Percentiles rank a stretch among this genome's conserved stretches.
Conservation (phyloP, 2,113 vertebrate species). For the Bungarus multicinctus region DNA sequence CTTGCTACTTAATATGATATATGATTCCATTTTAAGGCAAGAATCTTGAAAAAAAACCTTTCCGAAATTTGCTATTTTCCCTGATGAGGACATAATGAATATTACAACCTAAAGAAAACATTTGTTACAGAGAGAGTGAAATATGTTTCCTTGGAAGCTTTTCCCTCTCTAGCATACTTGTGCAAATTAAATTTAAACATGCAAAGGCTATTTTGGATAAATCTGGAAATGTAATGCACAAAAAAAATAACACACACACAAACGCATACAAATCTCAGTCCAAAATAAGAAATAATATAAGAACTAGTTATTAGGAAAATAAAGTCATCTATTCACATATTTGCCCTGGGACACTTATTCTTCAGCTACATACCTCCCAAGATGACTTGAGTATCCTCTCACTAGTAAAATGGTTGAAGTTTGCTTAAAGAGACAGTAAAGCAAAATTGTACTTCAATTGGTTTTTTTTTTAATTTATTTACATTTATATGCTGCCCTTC, state of each 20-base stretch:
- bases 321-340: background rate
- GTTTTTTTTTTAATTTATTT: no score
- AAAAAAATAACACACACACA: constrained; percentile 27
- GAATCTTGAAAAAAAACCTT: constrained; percentile 8
- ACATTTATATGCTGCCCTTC: no score
- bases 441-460: background rate
- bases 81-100: constrained; percentile 12
- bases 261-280: background rate
- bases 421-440: background rate
- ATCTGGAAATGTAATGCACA: constrained; percentile 52
- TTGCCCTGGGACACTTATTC: background rate
- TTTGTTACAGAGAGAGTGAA: constrained; percentile 49
- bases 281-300: background rate
- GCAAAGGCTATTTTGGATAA: constrained; percentile 46
- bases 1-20: background rate
- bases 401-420: background rate
- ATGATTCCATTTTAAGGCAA: constrained; percentile 33
- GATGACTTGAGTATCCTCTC: background rate
- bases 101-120: constrained; percentile 41
- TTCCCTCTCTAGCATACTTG: constrained; percentile 45
- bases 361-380: background rate
- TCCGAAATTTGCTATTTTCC: constrained; percentile 48
- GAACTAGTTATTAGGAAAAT: constrained; percentile 22
- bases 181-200: constrained; percentile 52
- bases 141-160: constrained; percentile 47